Base-by-base conservation (phyloP, 2,888 invertebrate species). In the Acleris holmiana region DNA sequence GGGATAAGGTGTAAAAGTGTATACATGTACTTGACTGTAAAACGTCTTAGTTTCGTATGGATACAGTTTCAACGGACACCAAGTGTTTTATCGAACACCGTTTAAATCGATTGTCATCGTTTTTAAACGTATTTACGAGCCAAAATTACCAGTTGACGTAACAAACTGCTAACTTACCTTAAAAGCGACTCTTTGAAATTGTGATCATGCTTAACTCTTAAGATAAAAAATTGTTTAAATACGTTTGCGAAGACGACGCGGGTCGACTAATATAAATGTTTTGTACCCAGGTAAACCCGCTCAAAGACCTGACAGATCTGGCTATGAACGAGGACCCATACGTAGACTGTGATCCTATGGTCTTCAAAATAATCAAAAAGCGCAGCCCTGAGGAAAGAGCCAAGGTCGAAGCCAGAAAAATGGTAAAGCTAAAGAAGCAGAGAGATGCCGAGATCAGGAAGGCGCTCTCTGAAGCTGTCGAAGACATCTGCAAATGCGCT, bases 321-420 rank as follows among this genome's bases (percentile, higher is more conserved):
- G 85, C 83, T 17, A 88, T 92, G 0, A 93, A 94, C 68, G 95
- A 95, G 72, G 94, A 95, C 77, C 95, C 95, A 0, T 95, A 95
- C 73, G 94, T 94, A 47, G 94, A 95, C 61, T 95, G 95, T 76
- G 94, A 95, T 67, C 95, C 95, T 0, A 89, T 95, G 80, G 91
- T 95, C 63, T 95, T 95, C 73, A 94, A 94, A 79, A 95, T 96
- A 23, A 91, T 93, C 0, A 94, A 95, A 76, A 94, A 94, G 73
- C 91, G 94, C 44, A 93, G 93, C 48, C 88, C 93, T 15, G 86
- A 93, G 62, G 91, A 93, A 55, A 91, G 93, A 56, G 86, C 94
- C 10, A 94, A 94, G 70, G 93, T 91, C 0, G 89, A 89, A 73
- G 91, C 94, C 5, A 90, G 93, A 19, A 87, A 88, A 67, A 92